A percentile compares a stretch with the other conserved stretches of the same genome.
Conservation (phyloP, 1,140 invertebrate species). For the Calephelis nemesis region DNA sequence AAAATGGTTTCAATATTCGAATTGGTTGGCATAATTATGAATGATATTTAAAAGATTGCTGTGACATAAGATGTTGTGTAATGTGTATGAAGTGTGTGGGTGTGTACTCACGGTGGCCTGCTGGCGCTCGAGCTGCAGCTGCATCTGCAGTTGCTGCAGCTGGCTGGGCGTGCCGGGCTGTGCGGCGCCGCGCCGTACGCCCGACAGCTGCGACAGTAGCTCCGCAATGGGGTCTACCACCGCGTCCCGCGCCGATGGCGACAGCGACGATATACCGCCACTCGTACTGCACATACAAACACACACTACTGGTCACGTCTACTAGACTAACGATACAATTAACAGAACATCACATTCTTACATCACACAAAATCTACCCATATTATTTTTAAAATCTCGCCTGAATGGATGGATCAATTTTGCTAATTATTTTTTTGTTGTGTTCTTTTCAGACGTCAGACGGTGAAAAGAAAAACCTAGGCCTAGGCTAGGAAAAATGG, state of each 20-base stretch:
- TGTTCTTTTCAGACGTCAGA: no score
- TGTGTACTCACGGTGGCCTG: constrained; percentile 86
- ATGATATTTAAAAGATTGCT: not conserved
- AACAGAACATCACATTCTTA: no score
- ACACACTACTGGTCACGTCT: not conserved
- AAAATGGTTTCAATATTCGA: no score
- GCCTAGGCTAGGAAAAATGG: no score
- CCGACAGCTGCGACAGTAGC: constrained; percentile 94
- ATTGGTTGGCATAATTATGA: no score
- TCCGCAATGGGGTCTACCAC: constrained; percentile 96
- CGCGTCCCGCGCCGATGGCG: constrained; percentile 92
- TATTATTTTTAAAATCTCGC: no score
- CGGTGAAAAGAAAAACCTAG: no score
- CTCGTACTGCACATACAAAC: constrained; percentile 57
- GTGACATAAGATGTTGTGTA: not conserved
- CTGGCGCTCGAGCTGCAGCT: constrained; percentile 91
- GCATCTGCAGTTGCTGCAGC: constrained; percentile 93
- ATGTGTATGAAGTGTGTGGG: no score
- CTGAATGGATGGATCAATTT: no score
- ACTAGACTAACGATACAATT: no score
- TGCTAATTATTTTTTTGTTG: no score
- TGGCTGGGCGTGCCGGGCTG: constrained; percentile 85
- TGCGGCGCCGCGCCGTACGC: constrained; percentile 86
- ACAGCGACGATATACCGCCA: constrained; percentile 88
- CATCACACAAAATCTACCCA: no score